A percentile compares a stretch with the other conserved stretches of the same genome.
Evolutionary conservation across 2,797 vertebrate genomes (phyloP).

Genomic region (Pipistrellus pipistrellus): DNA sequence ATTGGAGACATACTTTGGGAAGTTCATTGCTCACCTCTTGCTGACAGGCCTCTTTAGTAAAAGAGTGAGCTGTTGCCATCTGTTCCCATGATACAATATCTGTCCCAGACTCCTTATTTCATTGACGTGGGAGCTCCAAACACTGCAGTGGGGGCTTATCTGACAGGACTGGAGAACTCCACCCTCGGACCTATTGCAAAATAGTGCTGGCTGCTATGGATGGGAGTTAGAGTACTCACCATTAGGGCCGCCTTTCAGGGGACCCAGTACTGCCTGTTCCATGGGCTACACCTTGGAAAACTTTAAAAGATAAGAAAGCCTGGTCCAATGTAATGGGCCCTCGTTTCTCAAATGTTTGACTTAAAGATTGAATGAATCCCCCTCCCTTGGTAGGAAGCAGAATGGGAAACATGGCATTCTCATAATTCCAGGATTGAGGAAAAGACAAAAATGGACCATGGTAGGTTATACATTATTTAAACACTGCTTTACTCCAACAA

Average conservation of each 20-base stretch:
- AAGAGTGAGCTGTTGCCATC: neutral
- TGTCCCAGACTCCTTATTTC: neutral
- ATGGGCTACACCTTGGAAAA: neutral
- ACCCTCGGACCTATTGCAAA: neutral
- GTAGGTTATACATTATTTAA: neutral
- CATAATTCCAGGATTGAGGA: neutral
- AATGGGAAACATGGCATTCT: neutral
- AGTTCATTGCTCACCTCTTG: neutral
- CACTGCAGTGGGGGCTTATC: no score
- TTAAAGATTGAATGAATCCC: neutral
- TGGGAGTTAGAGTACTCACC: neutral
- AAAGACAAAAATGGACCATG: neutral
- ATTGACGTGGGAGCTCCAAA: neutral
- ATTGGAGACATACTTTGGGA: neutral
- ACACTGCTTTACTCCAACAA: neutral
- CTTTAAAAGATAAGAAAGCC: neutral
- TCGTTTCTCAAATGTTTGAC: constrained; percentile 22
- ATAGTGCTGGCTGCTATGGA: neutral
- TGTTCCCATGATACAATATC: neutral
- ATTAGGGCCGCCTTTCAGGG: neutral
- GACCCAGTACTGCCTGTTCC: neutral
- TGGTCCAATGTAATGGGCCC: neutral
- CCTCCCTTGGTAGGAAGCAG: neutral
- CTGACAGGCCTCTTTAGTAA: neutral
- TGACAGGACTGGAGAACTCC: neutral